These are phyloP conservation scores for Machimus atricapillus DNA, from an alignment of 2,888 invertebrate genomes.

Conservation along the genomic window DNA sequence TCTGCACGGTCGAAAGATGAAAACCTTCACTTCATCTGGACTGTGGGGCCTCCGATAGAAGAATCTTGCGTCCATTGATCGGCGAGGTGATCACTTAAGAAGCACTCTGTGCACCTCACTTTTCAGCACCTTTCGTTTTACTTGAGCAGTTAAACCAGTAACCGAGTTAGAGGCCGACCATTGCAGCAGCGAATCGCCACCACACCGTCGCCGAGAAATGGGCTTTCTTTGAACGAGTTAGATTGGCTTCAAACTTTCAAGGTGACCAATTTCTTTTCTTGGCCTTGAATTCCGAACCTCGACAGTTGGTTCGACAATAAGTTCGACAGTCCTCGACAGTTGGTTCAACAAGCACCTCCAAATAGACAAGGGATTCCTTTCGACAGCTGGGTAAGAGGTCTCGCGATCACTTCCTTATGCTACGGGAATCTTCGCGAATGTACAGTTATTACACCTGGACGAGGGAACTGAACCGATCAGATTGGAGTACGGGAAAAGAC, in stretches of 20 bases:
- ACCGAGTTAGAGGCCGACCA: slow-evolving; percentile 37
- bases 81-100: not conserved
- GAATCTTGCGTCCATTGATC: slow-evolving; percentile 24
- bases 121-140: slow-evolving; percentile 35
- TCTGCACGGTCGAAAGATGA: not conserved
- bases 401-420: not conserved
- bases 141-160: slow-evolving; percentile 40
- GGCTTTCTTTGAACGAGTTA: slow-evolving; percentile 37
- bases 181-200: slow-evolving; percentile 4
- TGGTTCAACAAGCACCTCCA: not conserved
- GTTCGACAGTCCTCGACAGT: not conserved
- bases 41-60: not conserved
- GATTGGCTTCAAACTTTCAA: slow-evolving; percentile 41
- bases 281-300: slow-evolving; percentile 26
- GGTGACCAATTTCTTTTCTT: slow-evolving; percentile 40
- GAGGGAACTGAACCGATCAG: slow-evolving; percentile 32
- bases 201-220: not conserved
- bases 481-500: slow-evolving; percentile 43
- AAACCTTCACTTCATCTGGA: slow-evolving; percentile 20
- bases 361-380: not conserved
- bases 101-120: not conserved
- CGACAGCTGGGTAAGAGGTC: not conserved
- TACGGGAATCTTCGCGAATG: not conserved
- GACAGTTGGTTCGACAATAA: not conserved
- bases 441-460: not conserved